These are phyloP conservation scores for Microplitis mediator DNA, from an alignment of 1,140 invertebrate species.

Conservation along the genomic window DNA sequence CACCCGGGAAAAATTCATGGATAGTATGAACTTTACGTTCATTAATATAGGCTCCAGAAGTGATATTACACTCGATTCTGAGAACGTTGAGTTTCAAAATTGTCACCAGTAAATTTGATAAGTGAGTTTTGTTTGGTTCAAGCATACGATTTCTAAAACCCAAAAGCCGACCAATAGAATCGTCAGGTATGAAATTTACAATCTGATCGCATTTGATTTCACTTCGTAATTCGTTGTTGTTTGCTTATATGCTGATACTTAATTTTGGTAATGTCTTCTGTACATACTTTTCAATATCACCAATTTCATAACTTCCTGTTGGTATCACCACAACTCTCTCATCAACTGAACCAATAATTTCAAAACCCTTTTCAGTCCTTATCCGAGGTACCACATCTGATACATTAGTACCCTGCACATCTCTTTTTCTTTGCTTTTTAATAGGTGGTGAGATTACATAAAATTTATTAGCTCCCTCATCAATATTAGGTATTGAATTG, in stretches of 20 bases:
- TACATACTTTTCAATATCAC: constrained; percentile 39
- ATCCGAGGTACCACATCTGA: too few relatives aligned
- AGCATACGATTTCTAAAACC: too few relatives aligned
- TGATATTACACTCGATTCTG: not conserved
- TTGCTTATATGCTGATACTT: not conserved
- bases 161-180: too few relatives aligned
- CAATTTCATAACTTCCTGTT: constrained; percentile 48
- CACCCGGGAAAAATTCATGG: not conserved
- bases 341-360: constrained; percentile 22
- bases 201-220: not conserved
- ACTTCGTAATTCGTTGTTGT: not conserved
- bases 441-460: constrained; percentile 21
- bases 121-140: too few relatives aligned
- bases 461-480: constrained; percentile 45
- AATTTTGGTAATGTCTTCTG: not conserved
- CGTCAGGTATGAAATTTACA: too few relatives aligned
- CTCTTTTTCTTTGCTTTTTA: constrained; percentile 36
- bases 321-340: constrained; percentile 40
- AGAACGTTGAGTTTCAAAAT: not conserved
- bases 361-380: too few relatives aligned
- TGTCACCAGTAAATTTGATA: too few relatives aligned
- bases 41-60: not conserved
- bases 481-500: constrained; percentile 50
- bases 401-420: constrained; percentile 14
- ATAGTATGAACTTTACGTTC: not conserved